Base-by-base conservation (phyloP, 2,113 vertebrate genomes). In the Scalopus aquaticus region DNA sequence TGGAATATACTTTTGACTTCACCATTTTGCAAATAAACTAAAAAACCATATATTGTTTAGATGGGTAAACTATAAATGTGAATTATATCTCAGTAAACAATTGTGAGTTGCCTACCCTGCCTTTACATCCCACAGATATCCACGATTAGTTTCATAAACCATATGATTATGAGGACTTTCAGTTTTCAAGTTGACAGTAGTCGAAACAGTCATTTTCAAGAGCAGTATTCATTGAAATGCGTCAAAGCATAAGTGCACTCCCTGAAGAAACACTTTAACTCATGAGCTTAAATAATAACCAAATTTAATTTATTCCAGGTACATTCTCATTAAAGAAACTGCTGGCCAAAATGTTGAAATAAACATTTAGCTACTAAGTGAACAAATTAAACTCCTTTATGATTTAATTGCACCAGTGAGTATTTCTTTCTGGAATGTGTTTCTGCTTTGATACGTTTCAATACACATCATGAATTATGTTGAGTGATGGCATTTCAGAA, bases 361-460 rank as follows among this genome's bases (percentile, higher is more conserved):
- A 95, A 98, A 95, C 91, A 96, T 96, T 96, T 89, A 94, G 35
- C 95, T 92, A 93, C 96, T 98, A 96, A 97, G 97, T 6, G 91
- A 96, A 92, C 95, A 94, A 93, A 79, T 91, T 94, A 37, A 95
- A 90, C 79, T 89, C 85, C 54, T 95, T 97, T 35, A 77, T 87
- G 91, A 95, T 97, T 96, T 98, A 97, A 97, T 97, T 96, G 96
- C 90, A 97, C 90, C 88, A 97, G 93, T 95, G 97, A 97, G 95
- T 95, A 96, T 97, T 97, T 96, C 95, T 96, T 95, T 94, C 93
- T 97, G 97, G 96, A 97, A 96, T 95, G 92, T 95, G 78, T 96
- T 97, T 97, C 95, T 97, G 88, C 96, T 96, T 96, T 97, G 95
- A 96, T 97, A 96, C 88, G 95, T 97, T 97, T 97, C 96, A 97